Base-by-base conservation (phyloP, 2,888 invertebrate genomes). In the Homarus gammarus region DNA sequence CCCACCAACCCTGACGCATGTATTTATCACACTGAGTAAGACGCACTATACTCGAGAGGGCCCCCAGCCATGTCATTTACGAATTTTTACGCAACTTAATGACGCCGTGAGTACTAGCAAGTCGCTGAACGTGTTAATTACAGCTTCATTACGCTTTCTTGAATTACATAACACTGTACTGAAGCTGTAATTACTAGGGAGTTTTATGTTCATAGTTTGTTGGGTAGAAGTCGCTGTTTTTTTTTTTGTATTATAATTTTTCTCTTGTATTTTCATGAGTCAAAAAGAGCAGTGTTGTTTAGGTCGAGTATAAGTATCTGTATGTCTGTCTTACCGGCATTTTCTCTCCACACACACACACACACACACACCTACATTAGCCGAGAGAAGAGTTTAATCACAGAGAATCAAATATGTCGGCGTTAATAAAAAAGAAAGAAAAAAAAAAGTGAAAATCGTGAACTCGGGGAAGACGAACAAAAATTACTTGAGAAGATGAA, bases 321-420 rank as follows among this genome's bases (percentile, higher is more conserved):
- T n/a, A n/a, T n/a, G n/a, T n/a, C n/a, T n/a, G n/a, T n/a, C n/a
- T n/a, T n/a, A n/a, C n/a, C n/a, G n/a, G n/a, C n/a, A n/a, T n/a
- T n/a, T n/a, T n/a, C n/a, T n/a, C n/a, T n/a, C n/a, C 68, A 68
- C 68, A 3, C 68, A 68, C 68, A 68, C 68, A 3, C 68, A 68
- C 68, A 68, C 68, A 68, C n/a, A n/a, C n/a, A n/a, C n/a, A n/a
- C n/a, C n/a, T n/a, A n/a, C n/a, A n/a, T n/a, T n/a, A 56, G 56
- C 12, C 56, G 10, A 56, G 10, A 70, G n/a, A 31, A 70, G 70
- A 70, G 27, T 31, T 70, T 33, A 70, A 70, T 31, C 36, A 12
- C 36, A 36, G 70, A 33, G 36, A 70, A 31, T 31, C n/a, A 31
- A 56, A 56, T 27, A 70, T 70, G 70, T 18, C 18, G 56, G 56